These are phyloP conservation scores for Stylophora pistillata DNA, from an alignment of 64 coral and sea anemone species.

Conservation along the genomic window DNA sequence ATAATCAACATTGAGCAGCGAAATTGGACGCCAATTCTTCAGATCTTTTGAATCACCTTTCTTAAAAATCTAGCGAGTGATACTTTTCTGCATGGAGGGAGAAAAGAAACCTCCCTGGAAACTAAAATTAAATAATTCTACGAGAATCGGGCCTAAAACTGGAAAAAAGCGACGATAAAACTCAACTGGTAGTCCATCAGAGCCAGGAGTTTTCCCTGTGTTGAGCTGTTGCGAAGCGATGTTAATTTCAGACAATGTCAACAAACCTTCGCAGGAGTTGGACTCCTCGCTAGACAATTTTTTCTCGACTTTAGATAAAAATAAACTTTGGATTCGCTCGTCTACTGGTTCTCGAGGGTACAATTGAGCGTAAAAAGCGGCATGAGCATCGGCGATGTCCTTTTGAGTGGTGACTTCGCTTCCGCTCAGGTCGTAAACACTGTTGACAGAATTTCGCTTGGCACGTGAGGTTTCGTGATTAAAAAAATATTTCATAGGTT, in stretches of 20 bases:
- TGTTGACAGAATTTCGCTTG: neutral
- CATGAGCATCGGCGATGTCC: neutral
- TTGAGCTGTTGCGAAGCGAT: neutral
- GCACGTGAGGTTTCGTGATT: neutral
- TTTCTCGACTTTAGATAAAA: no score
- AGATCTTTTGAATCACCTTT: neutral
- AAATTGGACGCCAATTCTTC: slow-evolving; percentile 13
- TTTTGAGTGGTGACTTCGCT: neutral
- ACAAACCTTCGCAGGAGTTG: neutral
- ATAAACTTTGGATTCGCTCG: no score
- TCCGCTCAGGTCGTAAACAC: neutral
- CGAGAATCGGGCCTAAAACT: neutral
- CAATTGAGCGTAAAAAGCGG: neutral
- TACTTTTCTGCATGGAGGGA: neutral
- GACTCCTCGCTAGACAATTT: neutral
- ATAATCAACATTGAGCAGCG: slow-evolving; percentile 6
- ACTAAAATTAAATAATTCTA: neutral
- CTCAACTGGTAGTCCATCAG: slow-evolving; percentile 2
- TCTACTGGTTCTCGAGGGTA: no score
- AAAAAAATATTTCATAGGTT: neutral
- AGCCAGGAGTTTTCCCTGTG: neutral
- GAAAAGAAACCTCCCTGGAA: neutral
- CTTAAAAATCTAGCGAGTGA: neutral
- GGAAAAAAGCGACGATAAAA: slow-evolving; percentile 2
- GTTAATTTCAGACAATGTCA: neutral